Base-by-base conservation (phyloP, 2,113 vertebrate genomes). In the Genyomyrus donnyi region DNA sequence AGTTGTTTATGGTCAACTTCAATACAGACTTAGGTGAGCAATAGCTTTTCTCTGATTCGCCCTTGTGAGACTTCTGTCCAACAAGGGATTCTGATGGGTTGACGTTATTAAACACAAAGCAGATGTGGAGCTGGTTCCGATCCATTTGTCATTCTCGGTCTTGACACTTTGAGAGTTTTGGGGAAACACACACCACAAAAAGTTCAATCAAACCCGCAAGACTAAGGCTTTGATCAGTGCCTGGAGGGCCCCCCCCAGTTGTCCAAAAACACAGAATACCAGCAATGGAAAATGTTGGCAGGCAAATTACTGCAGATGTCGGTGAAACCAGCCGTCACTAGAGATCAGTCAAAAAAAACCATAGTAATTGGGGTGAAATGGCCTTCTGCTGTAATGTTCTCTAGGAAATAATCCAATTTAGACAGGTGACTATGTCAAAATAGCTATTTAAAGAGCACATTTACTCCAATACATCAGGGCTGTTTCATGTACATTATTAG, bases 21-120 rank as follows among this genome's bases (percentile, higher is more conserved):
- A 80, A 39, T 39, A 42, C 17, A 39, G 35, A 80, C 74, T 80
- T 19, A 42, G 74, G 74, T 80, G 74, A 80, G 31, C 35, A 80
- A 94, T 93, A 91, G 92, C 91, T 93, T 92, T 91, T 92, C 93
- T 90, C 89, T 89, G 90, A 92, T 91, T 91, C 92, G 92, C 92
- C 92, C 93, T 91, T 91, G 94, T 92, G 88, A 91, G 49, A 91
- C 92, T 92, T 53, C 92, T 91, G 90, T 89, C 91, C 93, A 94
- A 93, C 92, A 87, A 93, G 93, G 92, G 91, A 80, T 93, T 91
- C 91, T 91, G 91, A 94, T 92, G 93, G 93, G 90, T 70, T 86
- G 77, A 94, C 92, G 92, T 90, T 92, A 90, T 93, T 92, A 93
- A 92, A 90, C 88, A 90, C 91, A 62, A 89, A 93, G 91, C 70